Evolutionary conservation across 2,888 invertebrate species (phyloP).

Genomic region (Cryptocheilus praepositus): DNA sequence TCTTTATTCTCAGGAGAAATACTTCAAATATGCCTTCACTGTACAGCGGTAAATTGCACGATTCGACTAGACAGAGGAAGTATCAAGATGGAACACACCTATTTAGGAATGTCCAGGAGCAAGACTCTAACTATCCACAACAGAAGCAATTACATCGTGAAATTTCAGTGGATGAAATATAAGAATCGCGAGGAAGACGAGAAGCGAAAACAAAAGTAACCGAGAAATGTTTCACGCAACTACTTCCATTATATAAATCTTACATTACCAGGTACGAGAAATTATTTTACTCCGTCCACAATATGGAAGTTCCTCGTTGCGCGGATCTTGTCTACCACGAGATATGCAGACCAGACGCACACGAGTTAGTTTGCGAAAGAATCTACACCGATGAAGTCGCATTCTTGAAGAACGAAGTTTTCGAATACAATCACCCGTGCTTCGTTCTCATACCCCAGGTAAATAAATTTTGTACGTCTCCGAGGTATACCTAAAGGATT

Average conservation of each 20-base stretch:
- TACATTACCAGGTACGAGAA: slow-evolving; percentile 41
- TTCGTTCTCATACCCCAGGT: slow-evolving; percentile 78
- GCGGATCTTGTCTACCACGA: slow-evolving; percentile 55
- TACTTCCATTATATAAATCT: background rate
- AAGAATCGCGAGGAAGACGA: slow-evolving; percentile 73
- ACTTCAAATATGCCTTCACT: slow-evolving; percentile 74
- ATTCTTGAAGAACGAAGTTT: slow-evolving; percentile 65
- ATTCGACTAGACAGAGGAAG: slow-evolving; percentile 76
- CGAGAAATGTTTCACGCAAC: background rate
- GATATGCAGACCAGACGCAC: slow-evolving; percentile 50
- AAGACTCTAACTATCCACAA: slow-evolving; percentile 77
- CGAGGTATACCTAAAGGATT: no score
- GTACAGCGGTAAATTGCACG: slow-evolving; percentile 75
- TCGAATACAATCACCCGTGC: slow-evolving; percentile 60
- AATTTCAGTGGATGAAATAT: slow-evolving; percentile 79
- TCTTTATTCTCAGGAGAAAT: slow-evolving; percentile 74
- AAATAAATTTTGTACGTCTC: slow-evolving; percentile 33
- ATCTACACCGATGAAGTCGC: slow-evolving; percentile 73
- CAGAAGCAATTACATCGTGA: slow-evolving; percentile 76
- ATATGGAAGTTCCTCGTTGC: slow-evolving; percentile 44
- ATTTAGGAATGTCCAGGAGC: slow-evolving; percentile 77
- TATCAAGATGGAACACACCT: slow-evolving; percentile 78
- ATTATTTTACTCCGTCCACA: slow-evolving; percentile 47
- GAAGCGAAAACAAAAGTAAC: slow-evolving; percentile 59
- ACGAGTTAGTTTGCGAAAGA: slow-evolving; percentile 71